Evolutionary conservation across 1,140 invertebrate genomes (phyloP), one percentile per base, ranked within the genome.

Genomic region (Sweltsa coloradensis): DNA sequence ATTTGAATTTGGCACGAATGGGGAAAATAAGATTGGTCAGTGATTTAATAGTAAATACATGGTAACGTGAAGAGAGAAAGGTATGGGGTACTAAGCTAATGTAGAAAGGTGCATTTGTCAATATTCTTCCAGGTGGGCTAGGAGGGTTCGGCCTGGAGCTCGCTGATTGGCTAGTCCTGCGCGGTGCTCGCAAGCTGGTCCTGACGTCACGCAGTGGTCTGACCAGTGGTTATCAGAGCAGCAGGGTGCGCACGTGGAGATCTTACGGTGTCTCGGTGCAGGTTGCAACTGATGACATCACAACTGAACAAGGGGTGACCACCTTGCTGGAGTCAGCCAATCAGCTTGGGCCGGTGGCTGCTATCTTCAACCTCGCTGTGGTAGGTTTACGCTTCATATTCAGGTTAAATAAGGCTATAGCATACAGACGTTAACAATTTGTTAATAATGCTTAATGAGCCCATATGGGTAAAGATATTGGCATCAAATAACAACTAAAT

Each of bases 61-160:
- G n/a, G n/a, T n/a, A n/a, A n/a, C n/a, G n/a, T n/a, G n/a, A n/a
- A n/a, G n/a, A n/a, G n/a, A n/a, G n/a, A n/a, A n/a, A n/a, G n/a
- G n/a, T n/a, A n/a, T n/a, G n/a, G n/a, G n/a, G n/a, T n/a, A n/a
- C n/a, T n/a, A n/a, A n/a, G n/a, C n/a, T n/a, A n/a, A n/a, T n/a
- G n/a, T n/a, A n/a, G n/a, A n/a, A n/a, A n/a, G n/a, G n/a, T n/a
- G n/a, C n/a, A n/a, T n/a, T n/a, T n/a, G n/a, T n/a, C n/a, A n/a
- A n/a, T n/a, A 59, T 78, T 42, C 5, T 78, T 52, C 67, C 68
- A 53, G 80, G 91, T 34, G 91, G 91, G 45, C 67, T 94, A 0
- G 90, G 89, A 24, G 89, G 89, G 1, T 91, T 97, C 61, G 91
- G 90, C 25, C 67, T 97, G n/a, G 91, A 96, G 61, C 60, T 96